Conservation (phyloP, 2,113 vertebrate genomes). For the Gallinago media region DNA sequence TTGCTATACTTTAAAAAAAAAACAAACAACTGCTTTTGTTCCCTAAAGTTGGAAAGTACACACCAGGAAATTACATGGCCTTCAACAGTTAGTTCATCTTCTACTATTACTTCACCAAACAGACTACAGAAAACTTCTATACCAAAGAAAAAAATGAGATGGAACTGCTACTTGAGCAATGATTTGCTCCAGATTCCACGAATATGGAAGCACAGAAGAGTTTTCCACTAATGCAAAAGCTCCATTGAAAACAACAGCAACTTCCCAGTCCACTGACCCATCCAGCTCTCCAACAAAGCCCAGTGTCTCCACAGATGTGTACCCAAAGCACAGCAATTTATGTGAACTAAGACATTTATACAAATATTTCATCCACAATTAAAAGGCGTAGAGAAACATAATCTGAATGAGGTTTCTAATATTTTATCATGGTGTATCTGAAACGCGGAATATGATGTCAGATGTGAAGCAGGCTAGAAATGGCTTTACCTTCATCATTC, state of each 20-base stretch:
- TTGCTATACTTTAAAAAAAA: not conserved
- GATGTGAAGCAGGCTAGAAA: constrained; percentile 79
- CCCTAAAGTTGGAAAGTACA: constrained; percentile 84
- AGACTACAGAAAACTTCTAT: constrained; percentile 65
- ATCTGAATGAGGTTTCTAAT: constrained; percentile 76
- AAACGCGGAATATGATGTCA: constrained; percentile 56
- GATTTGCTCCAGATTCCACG: constrained; percentile 33
- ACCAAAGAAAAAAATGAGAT: constrained; percentile 25
- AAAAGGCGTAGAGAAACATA: constrained; percentile 83
- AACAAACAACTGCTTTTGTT: constrained; percentile 31
- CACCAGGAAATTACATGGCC: constrained; percentile 81
- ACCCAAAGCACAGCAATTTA: constrained; percentile 83
- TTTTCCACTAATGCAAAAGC: constrained; percentile 78
- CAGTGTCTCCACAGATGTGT: constrained; percentile 76
- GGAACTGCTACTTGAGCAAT: constrained; percentile 40
- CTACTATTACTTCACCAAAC: constrained; percentile 61
- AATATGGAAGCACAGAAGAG: constrained; percentile 78
- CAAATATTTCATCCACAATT: constrained; percentile 87
- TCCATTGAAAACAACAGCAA: constrained; percentile 70
- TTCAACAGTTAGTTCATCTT: constrained; percentile 68
- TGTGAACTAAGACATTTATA: constrained; percentile 86
- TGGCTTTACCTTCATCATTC: constrained; percentile 75
- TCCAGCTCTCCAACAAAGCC: constrained; percentile 58
- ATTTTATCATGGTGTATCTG: constrained; percentile 71
- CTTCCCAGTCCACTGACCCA: constrained; percentile 79